Conservation (phyloP, 1,140 invertebrate species). For the Drosophila guanche region DNA sequence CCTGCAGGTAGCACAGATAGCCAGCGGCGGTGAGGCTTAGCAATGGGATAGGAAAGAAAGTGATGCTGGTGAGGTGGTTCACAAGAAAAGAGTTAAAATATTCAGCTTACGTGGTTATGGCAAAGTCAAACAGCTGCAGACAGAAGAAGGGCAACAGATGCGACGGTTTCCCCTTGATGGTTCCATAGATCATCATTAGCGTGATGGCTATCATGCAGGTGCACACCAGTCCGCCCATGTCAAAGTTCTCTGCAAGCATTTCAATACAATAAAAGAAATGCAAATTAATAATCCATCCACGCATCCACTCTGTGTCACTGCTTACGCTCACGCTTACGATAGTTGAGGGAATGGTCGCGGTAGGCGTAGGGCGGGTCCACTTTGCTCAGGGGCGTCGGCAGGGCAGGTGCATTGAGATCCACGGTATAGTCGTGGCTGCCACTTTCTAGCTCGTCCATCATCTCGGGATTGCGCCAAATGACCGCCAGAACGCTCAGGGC, state of each 20-base stretch:
- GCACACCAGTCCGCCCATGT: slow-evolving; percentile 90
- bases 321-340: slow-evolving; percentile 85
- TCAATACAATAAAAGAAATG: slow-evolving; percentile 3
- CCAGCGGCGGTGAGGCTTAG: slow-evolving; percentile 91
- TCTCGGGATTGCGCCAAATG: slow-evolving; percentile 88
- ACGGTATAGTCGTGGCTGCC: slow-evolving; percentile 77
- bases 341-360: slow-evolving; percentile 86
- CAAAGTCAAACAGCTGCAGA: slow-evolving; percentile 94
- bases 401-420: slow-evolving; percentile 84
- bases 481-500: slow-evolving; percentile 88
- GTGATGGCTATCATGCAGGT: slow-evolving; percentile 91
- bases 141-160: slow-evolving; percentile 95
- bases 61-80: neutral
- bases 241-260: slow-evolving; percentile 88
- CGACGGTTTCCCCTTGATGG: slow-evolving; percentile 90
- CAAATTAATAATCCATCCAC: slow-evolving; percentile 6
- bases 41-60: slow-evolving; percentile 47
- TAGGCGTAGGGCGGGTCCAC: slow-evolving; percentile 87
- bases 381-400: slow-evolving; percentile 88
- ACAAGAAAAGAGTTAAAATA: neutral
- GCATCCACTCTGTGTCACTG: slow-evolving; percentile 12
- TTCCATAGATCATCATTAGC: slow-evolving; percentile 92
- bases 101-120: slow-evolving; percentile 89
- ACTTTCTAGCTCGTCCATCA: slow-evolving; percentile 85
- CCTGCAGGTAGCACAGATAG: slow-evolving; percentile 92